Evolutionary conservation across 2,797 vertebrate genomes (phyloP), one percentile per base, ranked within the genome.

Genomic region (Tapirus indicus): DNA sequence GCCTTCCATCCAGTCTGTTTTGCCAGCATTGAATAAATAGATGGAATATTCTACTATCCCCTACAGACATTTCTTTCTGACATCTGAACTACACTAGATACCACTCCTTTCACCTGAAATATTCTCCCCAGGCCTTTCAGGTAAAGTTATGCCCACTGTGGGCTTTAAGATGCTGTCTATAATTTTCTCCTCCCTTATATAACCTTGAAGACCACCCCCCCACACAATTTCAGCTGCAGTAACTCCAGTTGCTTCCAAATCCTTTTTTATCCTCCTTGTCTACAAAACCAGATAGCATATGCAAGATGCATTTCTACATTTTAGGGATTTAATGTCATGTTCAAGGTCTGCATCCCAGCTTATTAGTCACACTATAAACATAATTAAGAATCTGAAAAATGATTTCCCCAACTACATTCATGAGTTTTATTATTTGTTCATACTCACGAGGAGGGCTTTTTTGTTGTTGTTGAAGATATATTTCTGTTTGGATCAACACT

Each of bases 371-470:
- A 41, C 20, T 3, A 49, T 23, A 32, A 58, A 83, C 29, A 47
- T 47, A 77, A 74, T 85, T 60, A 84, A 74, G 25, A 74, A 49
- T 79, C 41, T 38, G 38, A 78, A 87, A 94, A 68, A 68, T 85
- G 18, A 49, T 32, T 56, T 75, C 32, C 32, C 38, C 35, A 86
- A 32, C 14, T 49, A 38, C n/a, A 71, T 77, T 90, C 41, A 32
- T n/a, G 54, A 90, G 27, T 77, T 88, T 79, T 80, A 82, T 60
- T 77, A 80, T 75, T 79, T 84, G 89, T 49, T 94, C 17, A 21
- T 32, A 35, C 13, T 71, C 3, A 38, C 27, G 14, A 44, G 25
- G 17, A 49, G 69, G 23, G n/a, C 3, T 52, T 21, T 49, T 35
- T 17, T 66, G 74, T 25, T 88, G n/a, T 35, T 69, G 17, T 18